Evolutionary conservation across 2,113 vertebrate genomes (phyloP).

Genomic region (Crocuta crocuta): DNA sequence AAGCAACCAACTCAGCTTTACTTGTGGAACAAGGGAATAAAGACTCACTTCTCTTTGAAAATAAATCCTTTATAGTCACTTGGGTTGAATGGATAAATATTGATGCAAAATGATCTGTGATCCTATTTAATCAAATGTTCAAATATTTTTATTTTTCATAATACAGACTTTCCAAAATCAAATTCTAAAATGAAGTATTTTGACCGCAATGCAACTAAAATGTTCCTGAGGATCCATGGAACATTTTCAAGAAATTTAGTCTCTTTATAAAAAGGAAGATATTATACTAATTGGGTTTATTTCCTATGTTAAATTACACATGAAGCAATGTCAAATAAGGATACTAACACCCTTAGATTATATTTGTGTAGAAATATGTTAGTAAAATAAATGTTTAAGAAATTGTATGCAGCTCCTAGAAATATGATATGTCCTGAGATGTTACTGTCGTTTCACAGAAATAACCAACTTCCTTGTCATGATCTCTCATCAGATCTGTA

Average conservation of each 20-base stretch:
- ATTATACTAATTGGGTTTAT: background rate
- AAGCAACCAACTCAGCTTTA: background rate
- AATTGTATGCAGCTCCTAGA: background rate
- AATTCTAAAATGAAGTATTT: background rate
- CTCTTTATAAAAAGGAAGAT: background rate
- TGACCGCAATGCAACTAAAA: background rate
- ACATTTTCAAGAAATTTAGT: background rate
- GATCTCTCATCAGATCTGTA: background rate
- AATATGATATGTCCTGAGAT: no score
- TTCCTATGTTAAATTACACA: background rate
- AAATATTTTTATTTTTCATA: background rate
- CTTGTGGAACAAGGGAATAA: background rate
- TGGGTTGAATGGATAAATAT: background rate
- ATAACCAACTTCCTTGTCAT: no score
- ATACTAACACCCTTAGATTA: background rate
- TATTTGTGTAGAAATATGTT: background rate
- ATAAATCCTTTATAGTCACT: background rate
- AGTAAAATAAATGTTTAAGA: background rate
- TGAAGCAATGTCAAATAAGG: background rate
- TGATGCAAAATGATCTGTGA: background rate
- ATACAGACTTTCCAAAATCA: background rate
- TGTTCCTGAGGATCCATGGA: background rate
- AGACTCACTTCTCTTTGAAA: background rate
- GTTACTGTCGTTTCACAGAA: no score
- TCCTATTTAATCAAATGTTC: background rate